These are phyloP conservation scores for Poecilus cupreus DNA, from an alignment of 2,888 invertebrate species.

Conservation along the genomic window DNA sequence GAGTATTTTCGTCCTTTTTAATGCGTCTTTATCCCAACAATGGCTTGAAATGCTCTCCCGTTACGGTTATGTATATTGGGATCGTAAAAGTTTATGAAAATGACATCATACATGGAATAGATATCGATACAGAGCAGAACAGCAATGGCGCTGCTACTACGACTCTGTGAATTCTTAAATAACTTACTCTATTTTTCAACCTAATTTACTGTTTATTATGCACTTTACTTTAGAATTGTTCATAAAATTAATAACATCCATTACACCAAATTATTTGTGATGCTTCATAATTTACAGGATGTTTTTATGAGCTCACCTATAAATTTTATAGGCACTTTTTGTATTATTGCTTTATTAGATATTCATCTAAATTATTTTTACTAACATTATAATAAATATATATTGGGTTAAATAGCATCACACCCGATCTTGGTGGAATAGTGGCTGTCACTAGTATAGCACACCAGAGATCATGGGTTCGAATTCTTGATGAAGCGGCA, in stretches of 20 bases:
- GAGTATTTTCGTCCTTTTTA: conserved; percentile 43
- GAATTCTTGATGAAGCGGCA: no score
- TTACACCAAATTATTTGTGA: no score
- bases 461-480: no score
- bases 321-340: no score
- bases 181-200: conserved; percentile 32
- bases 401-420: no score
- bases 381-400: no score
- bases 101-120: conserved; percentile 53
- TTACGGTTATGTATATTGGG: conserved; percentile 56
- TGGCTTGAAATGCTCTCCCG: conserved; percentile 38
- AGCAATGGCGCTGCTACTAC: neutral
- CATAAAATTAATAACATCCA: conserved; percentile 41
- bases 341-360: no score
- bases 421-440: no score
- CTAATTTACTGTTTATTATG: conserved; percentile 49
- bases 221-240: conserved; percentile 33
- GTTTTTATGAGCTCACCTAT: no score
- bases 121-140: conserved; percentile 43
- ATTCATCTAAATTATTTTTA: no score
- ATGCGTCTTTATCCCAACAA: conserved; percentile 43
- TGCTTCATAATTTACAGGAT: no score
- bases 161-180: conserved; percentile 34
- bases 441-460: no score
- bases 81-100: conserved; percentile 56